Evolutionary conservation across 2,888 invertebrate species (phyloP).

Genomic region (Morinoia aosen): DNA sequence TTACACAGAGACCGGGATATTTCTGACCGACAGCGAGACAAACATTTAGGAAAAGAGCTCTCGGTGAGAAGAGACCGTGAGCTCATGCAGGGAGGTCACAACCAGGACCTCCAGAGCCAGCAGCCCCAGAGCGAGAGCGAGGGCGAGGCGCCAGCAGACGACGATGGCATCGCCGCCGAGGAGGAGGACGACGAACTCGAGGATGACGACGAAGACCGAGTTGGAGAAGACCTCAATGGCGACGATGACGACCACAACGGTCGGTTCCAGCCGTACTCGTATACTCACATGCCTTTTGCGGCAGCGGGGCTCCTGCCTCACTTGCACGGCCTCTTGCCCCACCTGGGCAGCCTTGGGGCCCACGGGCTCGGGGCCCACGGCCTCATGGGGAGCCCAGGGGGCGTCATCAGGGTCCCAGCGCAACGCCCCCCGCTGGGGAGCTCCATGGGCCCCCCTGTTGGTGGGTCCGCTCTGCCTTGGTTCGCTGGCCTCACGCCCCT

Average conservation of each 20-base stretch:
- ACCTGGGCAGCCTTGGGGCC: slow-evolving; percentile 54
- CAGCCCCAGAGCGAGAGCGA: slow-evolving; percentile 54
- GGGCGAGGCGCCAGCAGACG: slow-evolving; percentile 61
- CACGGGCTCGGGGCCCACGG: slow-evolving; percentile 53
- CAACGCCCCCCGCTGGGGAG: slow-evolving; percentile 65
- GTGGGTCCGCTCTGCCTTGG: slow-evolving; percentile 64
- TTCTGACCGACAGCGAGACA: slow-evolving; percentile 1
- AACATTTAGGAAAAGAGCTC: slow-evolving; percentile 23
- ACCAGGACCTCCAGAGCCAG: not conserved
- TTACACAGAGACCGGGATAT: slow-evolving; percentile 15
- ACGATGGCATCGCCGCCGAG: slow-evolving; percentile 57
- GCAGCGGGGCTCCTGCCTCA: slow-evolving; percentile 65
- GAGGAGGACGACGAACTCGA: slow-evolving; percentile 56
- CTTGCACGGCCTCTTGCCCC: slow-evolving; percentile 60
- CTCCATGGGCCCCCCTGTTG: slow-evolving; percentile 60
- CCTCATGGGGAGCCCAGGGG: slow-evolving; percentile 61
- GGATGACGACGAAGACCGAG: slow-evolving; percentile 57
- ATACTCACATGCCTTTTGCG: slow-evolving; percentile 67
- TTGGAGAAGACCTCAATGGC: slow-evolving; percentile 57
- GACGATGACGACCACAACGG: slow-evolving; percentile 62
- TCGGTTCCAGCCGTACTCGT: slow-evolving; percentile 66
- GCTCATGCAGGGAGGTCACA: slow-evolving; percentile 55
- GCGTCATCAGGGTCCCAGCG: slow-evolving; percentile 67
- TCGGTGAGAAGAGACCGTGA: slow-evolving; percentile 50
- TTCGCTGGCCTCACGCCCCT: slow-evolving; percentile 66